Percentiles rank a stretch among this genome's conserved stretches.
phyloP scores from a whole-genome alignment of 2,888 invertebrate species.

The Tinea trinotella region DNA sequence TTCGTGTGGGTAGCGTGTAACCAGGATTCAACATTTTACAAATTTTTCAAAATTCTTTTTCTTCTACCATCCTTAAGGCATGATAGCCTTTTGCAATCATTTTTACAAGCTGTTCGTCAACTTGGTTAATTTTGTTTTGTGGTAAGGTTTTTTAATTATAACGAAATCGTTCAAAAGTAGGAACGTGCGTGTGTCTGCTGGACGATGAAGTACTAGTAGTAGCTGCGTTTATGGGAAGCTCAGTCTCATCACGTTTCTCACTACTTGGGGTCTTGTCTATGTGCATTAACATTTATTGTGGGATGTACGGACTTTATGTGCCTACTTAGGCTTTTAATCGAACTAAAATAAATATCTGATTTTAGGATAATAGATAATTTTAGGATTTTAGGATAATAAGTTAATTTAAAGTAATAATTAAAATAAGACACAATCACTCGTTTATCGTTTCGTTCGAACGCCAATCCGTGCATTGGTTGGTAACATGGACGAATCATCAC shows the following conservation, averaged over 20 bases:
- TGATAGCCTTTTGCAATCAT: conserved; percentile 26
- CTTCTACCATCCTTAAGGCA: conserved; percentile 22
- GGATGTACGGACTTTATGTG: conserved; percentile 23
- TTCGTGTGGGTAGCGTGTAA: conserved; percentile 19
- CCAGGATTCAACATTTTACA: conserved; percentile 17
- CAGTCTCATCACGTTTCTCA: background rate
- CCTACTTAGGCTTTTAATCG: conserved; percentile 23
- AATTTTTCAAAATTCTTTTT: conserved; percentile 18
- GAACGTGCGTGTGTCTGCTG: no score
- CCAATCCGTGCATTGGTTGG: no score
- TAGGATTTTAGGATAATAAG: no score
- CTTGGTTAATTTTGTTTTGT: background rate
- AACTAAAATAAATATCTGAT: conserved; percentile 13
- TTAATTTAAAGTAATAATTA: no score
- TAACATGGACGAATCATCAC: no score
- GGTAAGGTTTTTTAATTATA: background rate
- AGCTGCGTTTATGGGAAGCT: no score
- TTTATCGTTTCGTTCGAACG: no score
- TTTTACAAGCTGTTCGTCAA: conserved; percentile 11
- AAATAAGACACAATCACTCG: no score
- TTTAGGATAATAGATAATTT: no score
- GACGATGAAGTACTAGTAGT: no score
- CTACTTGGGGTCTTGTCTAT: background rate
- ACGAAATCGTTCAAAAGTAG: no score
- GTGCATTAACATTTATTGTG: conserved; percentile 19